Base-by-base conservation (phyloP, 2,888 invertebrate genomes). In the Cremastinae sp. region DNA sequence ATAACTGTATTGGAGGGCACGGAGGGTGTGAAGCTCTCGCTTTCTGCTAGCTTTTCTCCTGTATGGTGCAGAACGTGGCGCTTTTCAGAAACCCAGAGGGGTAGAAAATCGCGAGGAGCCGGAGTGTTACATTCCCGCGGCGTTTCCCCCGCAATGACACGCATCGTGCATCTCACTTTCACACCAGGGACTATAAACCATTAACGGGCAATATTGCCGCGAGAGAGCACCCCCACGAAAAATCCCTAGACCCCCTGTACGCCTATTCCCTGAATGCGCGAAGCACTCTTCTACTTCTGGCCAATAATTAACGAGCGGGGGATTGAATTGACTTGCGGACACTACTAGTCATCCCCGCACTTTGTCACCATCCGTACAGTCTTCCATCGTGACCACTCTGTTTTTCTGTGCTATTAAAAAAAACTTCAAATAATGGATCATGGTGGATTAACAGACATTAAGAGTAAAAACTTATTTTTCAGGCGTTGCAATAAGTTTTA, bases 101-200 rank as follows among this genome's bases (percentile, higher is more conserved):
- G 74, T 74, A 70, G 76, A 73, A 70, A 77, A 77, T 70, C 69
- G 73, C 64, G 43, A 43, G 53, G 37, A 49, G 61, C 14, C 62
- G 51, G 37, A 58, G 64, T 51, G 53, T 65, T 61, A 69, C 69
- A 58, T 69, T 62, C 76, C 68, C 76, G 73, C 61, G 64, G 64
- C 71, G 62, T 70, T 61, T 59, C 75, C 78, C 82, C 82, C 81
- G 81, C 85, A 87, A 84, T 84, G 87, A 87, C 86, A 86, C 88
- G 86, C 87, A 83, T 84, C 83, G 83, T 81, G 79, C 82, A 83
- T 86, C 86, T 87, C 88, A 82, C 87, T 88, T 86, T 88, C 87
- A 84, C 87, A 86, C 87, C 85, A 84, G 87, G 88, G 87, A 87
- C 86, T 87, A 86, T 87, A 86, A 88, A 86, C 87, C 87, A 88